Evolutionary conservation across 2,888 invertebrate genomes (phyloP), one percentile per base, ranked within the genome.

Genomic region (Xestia ashworthii): DNA sequence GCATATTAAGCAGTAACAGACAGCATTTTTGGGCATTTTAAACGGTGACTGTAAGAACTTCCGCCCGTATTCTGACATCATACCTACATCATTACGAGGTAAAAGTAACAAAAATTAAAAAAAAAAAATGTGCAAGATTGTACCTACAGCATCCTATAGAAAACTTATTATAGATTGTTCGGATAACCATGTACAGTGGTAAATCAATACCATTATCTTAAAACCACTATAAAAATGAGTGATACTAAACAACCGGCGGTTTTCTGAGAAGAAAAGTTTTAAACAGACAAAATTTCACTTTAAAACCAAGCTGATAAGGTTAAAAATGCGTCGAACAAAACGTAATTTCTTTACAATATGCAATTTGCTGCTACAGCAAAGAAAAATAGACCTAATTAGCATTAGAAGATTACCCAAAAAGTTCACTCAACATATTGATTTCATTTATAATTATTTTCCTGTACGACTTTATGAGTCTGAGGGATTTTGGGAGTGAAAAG

Each of bases 201-300:
- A 94, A 96, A 95, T 95, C 96, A 96, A 96, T 96, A 96, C 94
- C 94, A 96, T 96, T 96, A 96, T 95, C 95, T 95, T 93, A 92
- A 94, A 96, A 95, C 95, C 95, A 95, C 95, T 93, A 95, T 94
- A 96, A 96, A 95, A 96, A 94, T 95, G 94, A 95, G 93, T 93
- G 91, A 94, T 94, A 92, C 92, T 91, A 89, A 93, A 92, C 92
- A 91, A 91, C 92, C 80, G 83, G 87, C 89, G 89, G 88, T 91
- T 93, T 94, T 94, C 94, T 94, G 93, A 93, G 92, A 94, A 91
- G 82, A 85, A 88, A 84, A 3, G 3, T 19, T 44, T 14, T 8
- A 1, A 48, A 32, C 81, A 90, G 71, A 71, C 77, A 74, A 91
- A 82, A 85, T 71, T 80, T 73, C 44, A 82, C 87, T 80, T 73